phyloP scores from a whole-genome alignment of 2,888 invertebrate genomes.

The Campoplex nolae region DNA sequence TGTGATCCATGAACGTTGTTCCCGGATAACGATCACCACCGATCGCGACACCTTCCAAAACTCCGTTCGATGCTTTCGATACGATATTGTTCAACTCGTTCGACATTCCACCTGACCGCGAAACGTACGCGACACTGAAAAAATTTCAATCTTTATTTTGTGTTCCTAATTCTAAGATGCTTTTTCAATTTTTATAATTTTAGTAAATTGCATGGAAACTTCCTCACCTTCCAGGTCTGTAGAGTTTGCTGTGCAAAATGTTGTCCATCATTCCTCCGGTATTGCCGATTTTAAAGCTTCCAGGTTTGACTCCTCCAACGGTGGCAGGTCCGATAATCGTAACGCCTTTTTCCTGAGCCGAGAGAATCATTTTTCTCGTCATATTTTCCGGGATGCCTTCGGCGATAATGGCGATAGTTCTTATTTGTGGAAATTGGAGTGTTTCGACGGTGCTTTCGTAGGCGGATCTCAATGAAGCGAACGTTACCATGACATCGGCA shows the following conservation, averaged over 20 bases:
- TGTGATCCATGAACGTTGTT: constrained; percentile 99
- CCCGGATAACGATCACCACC: constrained; percentile 99
- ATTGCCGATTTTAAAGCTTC: constrained; percentile 99
- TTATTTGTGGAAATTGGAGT: constrained; percentile 96
- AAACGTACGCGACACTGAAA: constrained; percentile 97
- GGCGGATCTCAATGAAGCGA: constrained; percentile 98
- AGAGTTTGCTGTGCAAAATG: constrained; percentile 98
- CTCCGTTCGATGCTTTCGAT: constrained; percentile 98
- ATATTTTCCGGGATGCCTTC: constrained; percentile 99
- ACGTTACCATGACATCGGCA: constrained; percentile 98
- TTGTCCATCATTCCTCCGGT: constrained; percentile 99
- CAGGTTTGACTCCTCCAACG: constrained; percentile 99
- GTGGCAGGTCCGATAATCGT: constrained; percentile 97
- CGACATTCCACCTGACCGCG: constrained; percentile 99
- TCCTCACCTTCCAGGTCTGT: constrained; percentile 94
- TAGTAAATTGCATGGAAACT: neutral
- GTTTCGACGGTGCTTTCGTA: constrained; percentile 98
- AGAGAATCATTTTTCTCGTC: constrained; percentile 95
- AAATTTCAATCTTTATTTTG: constrained; percentile 25
- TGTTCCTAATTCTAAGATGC: neutral
- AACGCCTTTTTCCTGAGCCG: constrained; percentile 93
- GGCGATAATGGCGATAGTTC: constrained; percentile 98
- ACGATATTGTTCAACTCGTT: constrained; percentile 99
- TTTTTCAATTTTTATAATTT: neutral
- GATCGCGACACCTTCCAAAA: constrained; percentile 98